Percentiles rank a stretch among this genome's conserved stretches.
phyloP scores from a whole-genome alignment of 2,888 invertebrate species.

The Acronicta aceris region DNA sequence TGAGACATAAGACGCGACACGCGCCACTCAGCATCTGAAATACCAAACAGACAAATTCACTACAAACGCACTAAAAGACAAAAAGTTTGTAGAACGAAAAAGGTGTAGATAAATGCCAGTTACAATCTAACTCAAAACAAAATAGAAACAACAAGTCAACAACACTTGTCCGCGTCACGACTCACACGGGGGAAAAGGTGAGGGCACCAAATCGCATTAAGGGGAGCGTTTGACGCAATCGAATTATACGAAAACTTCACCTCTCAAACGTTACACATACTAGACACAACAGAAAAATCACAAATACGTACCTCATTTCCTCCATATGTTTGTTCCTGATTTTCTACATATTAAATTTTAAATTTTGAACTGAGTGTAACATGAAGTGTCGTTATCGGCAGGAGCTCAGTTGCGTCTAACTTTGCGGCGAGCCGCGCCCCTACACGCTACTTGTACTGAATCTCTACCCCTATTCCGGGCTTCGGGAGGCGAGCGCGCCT shows the following conservation, averaged over 20 bases:
- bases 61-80: constrained; percentile 42
- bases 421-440: constrained; percentile 89
- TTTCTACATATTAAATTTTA: constrained; percentile 62
- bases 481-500: constrained; percentile 76
- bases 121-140: constrained; percentile 75
- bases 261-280: constrained; percentile 38
- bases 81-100: constrained; percentile 51
- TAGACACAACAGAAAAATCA: constrained; percentile 36
- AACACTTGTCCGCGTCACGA: constrained; percentile 80
- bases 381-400: constrained; percentile 82
- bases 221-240: constrained; percentile 77
- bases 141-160: constrained; percentile 84
- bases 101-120: constrained; percentile 59
- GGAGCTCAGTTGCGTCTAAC: constrained; percentile 88
- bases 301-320: constrained; percentile 71
- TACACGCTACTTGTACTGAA: constrained; percentile 89
- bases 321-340: constrained; percentile 27
- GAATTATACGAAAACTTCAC: constrained; percentile 71
- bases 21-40: constrained; percentile 66
- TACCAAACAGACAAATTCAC: constrained; percentile 54
- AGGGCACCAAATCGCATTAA: constrained; percentile 76
- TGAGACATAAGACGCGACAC: constrained; percentile 24
- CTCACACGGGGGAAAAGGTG: constrained; percentile 62
- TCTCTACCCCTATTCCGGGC: constrained; percentile 89
- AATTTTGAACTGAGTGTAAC: constrained; percentile 69